Evolutionary conservation across 2,113 vertebrate genomes (phyloP).

Genomic region (Ceyx cyanopectus): DNA sequence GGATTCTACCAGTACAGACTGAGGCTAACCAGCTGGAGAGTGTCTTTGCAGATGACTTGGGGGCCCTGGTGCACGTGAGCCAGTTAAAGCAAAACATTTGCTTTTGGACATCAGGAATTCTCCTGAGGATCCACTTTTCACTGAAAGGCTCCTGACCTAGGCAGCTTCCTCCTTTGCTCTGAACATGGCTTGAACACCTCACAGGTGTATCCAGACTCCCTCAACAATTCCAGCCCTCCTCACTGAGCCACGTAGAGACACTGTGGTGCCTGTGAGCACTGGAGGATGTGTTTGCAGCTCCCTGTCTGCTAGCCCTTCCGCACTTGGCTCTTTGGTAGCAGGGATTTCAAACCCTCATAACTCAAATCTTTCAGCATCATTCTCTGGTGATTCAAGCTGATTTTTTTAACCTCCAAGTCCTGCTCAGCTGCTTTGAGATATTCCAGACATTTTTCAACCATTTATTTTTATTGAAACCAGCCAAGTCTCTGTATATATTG

Average conservation of each 20-base stretch:
- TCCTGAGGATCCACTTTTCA: neutral
- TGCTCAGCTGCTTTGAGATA: constrained; percentile 30
- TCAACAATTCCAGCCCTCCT: neutral
- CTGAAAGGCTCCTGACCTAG: neutral
- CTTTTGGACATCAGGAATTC: neutral
- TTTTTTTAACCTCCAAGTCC: constrained; percentile 42
- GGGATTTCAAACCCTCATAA: constrained; percentile 36
- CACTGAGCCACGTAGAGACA: neutral
- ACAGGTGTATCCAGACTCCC: neutral
- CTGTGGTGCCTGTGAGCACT: rapidly evolving
- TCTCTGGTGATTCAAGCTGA: constrained; percentile 54
- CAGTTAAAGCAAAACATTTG: neutral
- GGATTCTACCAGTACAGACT: neutral
- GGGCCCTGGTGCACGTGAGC: neutral
- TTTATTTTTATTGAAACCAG: constrained; percentile 66
- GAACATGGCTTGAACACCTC: neutral
- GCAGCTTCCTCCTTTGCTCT: neutral
- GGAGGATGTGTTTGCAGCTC: neutral
- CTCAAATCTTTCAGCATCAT: constrained; percentile 43
- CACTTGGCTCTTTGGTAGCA: constrained; percentile 32
- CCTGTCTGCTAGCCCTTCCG: neutral
- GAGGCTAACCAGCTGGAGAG: neutral
- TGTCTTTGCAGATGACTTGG: neutral
- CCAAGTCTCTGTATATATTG: constrained; percentile 64
- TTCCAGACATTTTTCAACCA: constrained; percentile 67